A percentile compares a stretch with the other conserved stretches of the same genome.
These are phyloP conservation scores for Apamea monoglypha DNA, from an alignment of 2,888 invertebrate genomes.

Conservation along the genomic window DNA sequence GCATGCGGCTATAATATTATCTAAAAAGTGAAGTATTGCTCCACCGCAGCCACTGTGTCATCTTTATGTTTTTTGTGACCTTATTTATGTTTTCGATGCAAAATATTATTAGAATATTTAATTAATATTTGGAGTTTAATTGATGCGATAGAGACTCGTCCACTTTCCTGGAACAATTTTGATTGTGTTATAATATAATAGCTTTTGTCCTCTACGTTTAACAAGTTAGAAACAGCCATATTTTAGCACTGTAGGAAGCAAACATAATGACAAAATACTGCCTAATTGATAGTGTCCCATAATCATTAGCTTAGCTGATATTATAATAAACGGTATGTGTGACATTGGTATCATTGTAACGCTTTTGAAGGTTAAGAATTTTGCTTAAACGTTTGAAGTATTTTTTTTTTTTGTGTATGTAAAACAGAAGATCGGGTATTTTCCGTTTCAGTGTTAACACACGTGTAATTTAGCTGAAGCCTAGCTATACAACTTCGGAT, in stretches of 20 bases:
- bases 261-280: constrained; percentile 3
- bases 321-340: constrained; percentile 28
- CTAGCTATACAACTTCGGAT: background rate
- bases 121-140: background rate
- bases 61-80: background rate
- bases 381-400: background rate
- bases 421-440: background rate
- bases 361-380: background rate
- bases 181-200: background rate
- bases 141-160: background rate
- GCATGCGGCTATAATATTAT: too few species aligned
- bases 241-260: too few species aligned
- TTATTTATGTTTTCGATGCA: background rate
- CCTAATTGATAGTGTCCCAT: constrained; percentile 21
- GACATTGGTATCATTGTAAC: constrained; percentile 41
- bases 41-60: background rate
- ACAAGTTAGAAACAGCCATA: background rate
- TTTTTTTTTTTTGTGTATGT: background rate
- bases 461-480: too few species aligned
- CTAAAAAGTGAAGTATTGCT: background rate
- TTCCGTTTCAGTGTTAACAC: background rate
- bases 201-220: background rate
- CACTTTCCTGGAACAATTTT: background rate
- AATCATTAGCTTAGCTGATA: constrained; percentile 14
- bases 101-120: background rate